Percentiles rank a stretch among this genome's conserved stretches.
Conservation (phyloP, 2,888 invertebrate genomes). For the Drosophila atroscutellata region DNA sequence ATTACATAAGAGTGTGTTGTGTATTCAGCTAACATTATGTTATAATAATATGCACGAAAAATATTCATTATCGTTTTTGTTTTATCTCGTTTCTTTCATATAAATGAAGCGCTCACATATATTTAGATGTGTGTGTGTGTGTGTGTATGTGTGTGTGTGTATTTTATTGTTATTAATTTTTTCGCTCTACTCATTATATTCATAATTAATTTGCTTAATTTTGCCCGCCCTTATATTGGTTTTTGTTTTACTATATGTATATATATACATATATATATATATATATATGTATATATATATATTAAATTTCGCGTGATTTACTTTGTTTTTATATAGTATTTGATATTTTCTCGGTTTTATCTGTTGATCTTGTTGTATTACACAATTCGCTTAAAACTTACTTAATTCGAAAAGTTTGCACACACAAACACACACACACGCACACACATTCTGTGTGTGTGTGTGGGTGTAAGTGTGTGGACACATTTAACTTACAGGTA, state of each 20-base stretch:
- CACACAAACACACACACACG: constrained; percentile 49
- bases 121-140: constrained; percentile 56
- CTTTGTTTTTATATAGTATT: constrained; percentile 54
- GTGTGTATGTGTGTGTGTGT: constrained; percentile 33
- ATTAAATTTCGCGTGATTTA: constrained; percentile 70
- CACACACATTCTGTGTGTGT: constrained; percentile 28
- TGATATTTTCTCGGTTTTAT: constrained; percentile 59
- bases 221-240: constrained; percentile 77
- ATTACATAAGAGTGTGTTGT: constrained; percentile 44
- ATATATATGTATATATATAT: constrained; percentile 58
- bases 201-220: constrained; percentile 77
- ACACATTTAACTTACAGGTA: constrained; percentile 73
- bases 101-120: constrained; percentile 59
- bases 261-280: constrained; percentile 58
- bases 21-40: constrained; percentile 73
- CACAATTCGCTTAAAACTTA: constrained; percentile 69
- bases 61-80: constrained; percentile 30
- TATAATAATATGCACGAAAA: constrained; percentile 71
- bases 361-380: constrained; percentile 53
- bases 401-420: constrained; percentile 74
- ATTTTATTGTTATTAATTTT: constrained; percentile 48
- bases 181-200: constrained; percentile 71
- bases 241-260: constrained; percentile 59
- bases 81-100: constrained; percentile 25
- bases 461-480: constrained; percentile 43